Evolutionary conservation across 2,113 vertebrate species (phyloP), one percentile per base, ranked within the genome.

Genomic region (Rhinolophus sinicus): DNA sequence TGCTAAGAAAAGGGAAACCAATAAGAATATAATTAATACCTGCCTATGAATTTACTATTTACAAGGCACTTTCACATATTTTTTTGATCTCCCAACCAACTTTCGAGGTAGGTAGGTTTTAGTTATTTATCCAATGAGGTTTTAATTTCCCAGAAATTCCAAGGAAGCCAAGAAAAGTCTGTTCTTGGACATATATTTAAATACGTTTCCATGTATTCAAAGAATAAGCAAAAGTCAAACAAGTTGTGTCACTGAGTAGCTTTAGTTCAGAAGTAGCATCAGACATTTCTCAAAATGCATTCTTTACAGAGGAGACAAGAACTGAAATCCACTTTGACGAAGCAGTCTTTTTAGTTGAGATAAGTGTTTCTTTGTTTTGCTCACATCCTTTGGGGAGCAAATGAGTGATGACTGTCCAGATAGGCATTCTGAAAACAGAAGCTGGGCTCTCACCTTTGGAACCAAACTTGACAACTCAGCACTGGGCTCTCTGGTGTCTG

Each of bases 331-430:
- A 98, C 97, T 92, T 98, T 96, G 96, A 95, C 97, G 95, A 30
- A 99, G 99, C 30, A 99, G 98, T 97, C 98, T 98, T 99, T 50
- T 99, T 93, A 99, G 98, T 75, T 98, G 99, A 81, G 98, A 98
- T 82, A 99, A 99, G 30, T 98, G 97, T 88, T 98, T 98, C 92
- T 98, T 99, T 96, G 98, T 98, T 28, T 96, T 93, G 89, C 98
- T 98, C 3, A 84, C 44, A 8, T 98, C 94, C 97, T 98, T 99
- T 77, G 98, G 97, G 67, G 83, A 90, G 69, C 97, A 95, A 76
- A 96, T 96, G 65, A 98, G 98, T 77, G 96, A 95, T 1, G 88
- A 78, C 11, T 97, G 95, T 26, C 91, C 97, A 0, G 98, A 98
- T 5, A 72, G 0, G 14, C 15, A 44, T 89, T 95, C 97, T 98